These are phyloP conservation scores for Geophilus truncorum DNA, from an alignment of 2,888 invertebrate genomes.

Conservation along the genomic window DNA sequence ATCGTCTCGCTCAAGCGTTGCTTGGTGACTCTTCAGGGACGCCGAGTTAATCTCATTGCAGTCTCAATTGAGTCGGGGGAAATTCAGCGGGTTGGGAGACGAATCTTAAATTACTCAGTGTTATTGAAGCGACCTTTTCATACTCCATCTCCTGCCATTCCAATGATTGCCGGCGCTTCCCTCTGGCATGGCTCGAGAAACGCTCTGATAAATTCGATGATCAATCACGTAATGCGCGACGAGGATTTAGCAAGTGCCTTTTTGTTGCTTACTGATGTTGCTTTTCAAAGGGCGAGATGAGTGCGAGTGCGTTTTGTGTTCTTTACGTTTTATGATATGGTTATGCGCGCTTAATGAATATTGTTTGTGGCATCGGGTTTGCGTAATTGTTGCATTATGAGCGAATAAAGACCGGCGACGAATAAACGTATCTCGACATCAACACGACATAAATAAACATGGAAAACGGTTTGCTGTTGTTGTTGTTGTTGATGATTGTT, in stretches of 20 bases:
- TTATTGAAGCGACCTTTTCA: slow-evolving; percentile 27
- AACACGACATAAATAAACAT: slow-evolving; percentile 10
- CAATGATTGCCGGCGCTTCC: background rate
- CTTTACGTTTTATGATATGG: background rate
- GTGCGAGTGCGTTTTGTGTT: background rate
- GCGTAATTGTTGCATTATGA: slow-evolving; percentile 25
- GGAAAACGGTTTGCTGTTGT: background rate
- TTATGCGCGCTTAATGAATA: background rate
- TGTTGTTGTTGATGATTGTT: no score
- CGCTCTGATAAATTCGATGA: slow-evolving; percentile 11
- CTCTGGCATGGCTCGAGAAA: background rate
- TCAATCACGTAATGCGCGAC: background rate
- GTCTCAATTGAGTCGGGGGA: slow-evolving; percentile 27
- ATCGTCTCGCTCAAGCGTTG: slow-evolving; percentile 8
- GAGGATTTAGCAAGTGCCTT: slow-evolving; percentile 3
- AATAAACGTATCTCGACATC: background rate
- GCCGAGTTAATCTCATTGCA: slow-evolving; percentile 27
- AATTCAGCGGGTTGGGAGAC: slow-evolving; percentile 23
- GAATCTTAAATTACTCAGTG: slow-evolving; percentile 25
- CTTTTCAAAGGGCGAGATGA: background rate
- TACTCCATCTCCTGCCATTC: slow-evolving; percentile 22
- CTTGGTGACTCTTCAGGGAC: slow-evolving; percentile 25
- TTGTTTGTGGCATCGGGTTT: background rate
- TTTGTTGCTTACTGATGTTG: background rate
- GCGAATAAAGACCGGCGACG: background rate